phyloP scores from a whole-genome alignment of 2,888 invertebrate genomes.

The Drosophila leonis region DNA sequence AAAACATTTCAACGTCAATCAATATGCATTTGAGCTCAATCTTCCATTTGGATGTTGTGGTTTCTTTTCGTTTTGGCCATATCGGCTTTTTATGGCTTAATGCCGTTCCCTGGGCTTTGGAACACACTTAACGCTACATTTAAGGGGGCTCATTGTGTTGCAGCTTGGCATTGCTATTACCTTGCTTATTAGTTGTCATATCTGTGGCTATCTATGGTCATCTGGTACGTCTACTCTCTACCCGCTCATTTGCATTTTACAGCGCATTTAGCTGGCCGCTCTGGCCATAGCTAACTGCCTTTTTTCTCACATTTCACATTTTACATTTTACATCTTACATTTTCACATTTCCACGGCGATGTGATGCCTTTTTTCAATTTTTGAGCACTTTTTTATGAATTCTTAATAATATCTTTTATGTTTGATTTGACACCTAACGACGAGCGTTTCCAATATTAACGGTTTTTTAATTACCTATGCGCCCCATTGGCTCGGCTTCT shows the following conservation, averaged over 20 bases:
- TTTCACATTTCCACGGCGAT: conserved; percentile 11
- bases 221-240: conserved; percentile 39
- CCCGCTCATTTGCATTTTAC: conserved; percentile 73
- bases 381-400: conserved; percentile 66
- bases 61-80: conserved; percentile 63
- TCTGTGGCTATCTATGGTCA: conserved; percentile 46
- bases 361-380: conserved; percentile 56
- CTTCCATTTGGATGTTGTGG: conserved; percentile 51
- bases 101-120: conserved; percentile 75
- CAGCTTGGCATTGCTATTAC: conserved; percentile 54
- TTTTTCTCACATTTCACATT: conserved; percentile 72
- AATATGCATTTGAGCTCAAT: conserved; percentile 81
- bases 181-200: conserved; percentile 68
- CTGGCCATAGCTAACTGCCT: conserved; percentile 34
- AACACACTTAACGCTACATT: conserved; percentile 81
- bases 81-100: conserved; percentile 79
- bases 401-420: conserved; percentile 81
- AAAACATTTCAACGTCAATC: conserved; percentile 81
- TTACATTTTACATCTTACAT: conserved; percentile 2
- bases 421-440: conserved; percentile 81
- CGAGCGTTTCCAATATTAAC: conserved; percentile 75
- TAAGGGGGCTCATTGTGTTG: conserved; percentile 49
- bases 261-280: conserved; percentile 41
- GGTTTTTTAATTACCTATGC: conserved; percentile 77
- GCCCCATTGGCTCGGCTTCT: conserved; percentile 53